Conservation (phyloP, 1,140 invertebrate species). For the Calosoma granatense region DNA sequence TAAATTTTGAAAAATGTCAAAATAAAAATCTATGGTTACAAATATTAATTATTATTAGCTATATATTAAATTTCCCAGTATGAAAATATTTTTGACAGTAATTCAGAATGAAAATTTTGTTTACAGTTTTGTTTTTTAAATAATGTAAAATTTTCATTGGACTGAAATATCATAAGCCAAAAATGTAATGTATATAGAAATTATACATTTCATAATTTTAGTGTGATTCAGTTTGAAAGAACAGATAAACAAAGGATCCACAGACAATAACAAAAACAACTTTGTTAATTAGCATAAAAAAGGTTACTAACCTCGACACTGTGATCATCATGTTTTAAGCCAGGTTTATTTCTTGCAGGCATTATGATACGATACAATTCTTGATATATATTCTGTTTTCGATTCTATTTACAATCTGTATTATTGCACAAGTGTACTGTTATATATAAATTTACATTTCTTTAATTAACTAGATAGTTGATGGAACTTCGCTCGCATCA, state of each 20-base stretch:
- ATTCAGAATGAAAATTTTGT: background rate
- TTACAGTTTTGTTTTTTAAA: background rate
- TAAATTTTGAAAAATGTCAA: conserved; percentile 13
- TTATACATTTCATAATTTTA: no score
- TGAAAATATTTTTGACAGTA: no score
- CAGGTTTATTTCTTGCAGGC: conserved; percentile 24
- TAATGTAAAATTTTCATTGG: background rate
- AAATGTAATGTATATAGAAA: background rate
- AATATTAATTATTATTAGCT: background rate
- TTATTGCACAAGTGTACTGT: no score
- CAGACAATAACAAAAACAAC: conserved; percentile 11
- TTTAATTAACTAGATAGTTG: background rate
- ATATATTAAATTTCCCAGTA: no score
- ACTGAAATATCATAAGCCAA: background rate
- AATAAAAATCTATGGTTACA: background rate
- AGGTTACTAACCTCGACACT: conserved; percentile 39
- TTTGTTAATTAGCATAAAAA: conserved; percentile 11
- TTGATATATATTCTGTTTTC: background rate
- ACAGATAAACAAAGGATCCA: no score
- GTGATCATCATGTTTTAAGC: conserved; percentile 35
- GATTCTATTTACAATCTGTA: no score
- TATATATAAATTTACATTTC: background rate
- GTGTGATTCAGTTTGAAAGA: no score
- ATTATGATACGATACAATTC: conserved; percentile 12
- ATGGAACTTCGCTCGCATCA: background rate